Percentiles rank a stretch among this genome's conserved stretches.
Evolutionary conservation across 2,113 vertebrate genomes (phyloP).

Genomic region (Arothron firmamentum): DNA sequence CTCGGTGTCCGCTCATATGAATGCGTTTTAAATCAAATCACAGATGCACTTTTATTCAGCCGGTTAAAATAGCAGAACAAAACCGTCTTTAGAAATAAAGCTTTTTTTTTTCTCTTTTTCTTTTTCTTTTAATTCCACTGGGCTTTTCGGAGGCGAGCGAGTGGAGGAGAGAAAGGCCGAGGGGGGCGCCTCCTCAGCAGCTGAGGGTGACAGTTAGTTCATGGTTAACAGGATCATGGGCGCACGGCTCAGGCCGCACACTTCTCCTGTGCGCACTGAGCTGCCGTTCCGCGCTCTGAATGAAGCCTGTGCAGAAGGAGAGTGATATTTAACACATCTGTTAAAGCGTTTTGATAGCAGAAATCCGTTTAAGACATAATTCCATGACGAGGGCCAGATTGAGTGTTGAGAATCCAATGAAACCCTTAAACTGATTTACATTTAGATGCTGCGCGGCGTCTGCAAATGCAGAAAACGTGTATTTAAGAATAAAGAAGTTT

Average conservation of each 20-base stretch:
- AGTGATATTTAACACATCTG: slow-evolving; percentile 96
- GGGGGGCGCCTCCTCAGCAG: slow-evolving; percentile 78
- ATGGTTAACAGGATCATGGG: slow-evolving; percentile 98
- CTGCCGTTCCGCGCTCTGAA: slow-evolving; percentile 75
- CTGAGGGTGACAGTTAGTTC: slow-evolving; percentile 99
- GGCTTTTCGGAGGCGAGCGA: slow-evolving; percentile 51
- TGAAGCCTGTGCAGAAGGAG: slow-evolving; percentile 68
- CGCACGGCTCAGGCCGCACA: slow-evolving; percentile 88
- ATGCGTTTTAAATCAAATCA: slow-evolving; percentile 95
- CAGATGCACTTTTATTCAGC: slow-evolving; percentile 90
- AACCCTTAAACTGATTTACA: slow-evolving; percentile 66
- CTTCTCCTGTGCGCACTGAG: slow-evolving; percentile 78
- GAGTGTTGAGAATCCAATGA: slow-evolving; percentile 73
- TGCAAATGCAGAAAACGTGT: neutral
- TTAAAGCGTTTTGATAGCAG: slow-evolving; percentile 80
- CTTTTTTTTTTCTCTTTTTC: slow-evolving; percentile 69
- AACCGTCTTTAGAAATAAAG: slow-evolving; percentile 90
- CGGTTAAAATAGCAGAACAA: slow-evolving; percentile 88
- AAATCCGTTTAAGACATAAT: slow-evolving; percentile 77
- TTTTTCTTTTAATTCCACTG: slow-evolving; percentile 69
- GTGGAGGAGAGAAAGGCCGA: slow-evolving; percentile 67
- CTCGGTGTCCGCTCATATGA: slow-evolving; percentile 68
- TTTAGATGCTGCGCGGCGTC: slow-evolving; percentile 36
- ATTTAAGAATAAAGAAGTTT: neutral
- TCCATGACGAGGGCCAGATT: slow-evolving; percentile 75